phyloP scores from a whole-genome alignment of 2,113 vertebrate genomes.

The Hemichromis elongatus region DNA sequence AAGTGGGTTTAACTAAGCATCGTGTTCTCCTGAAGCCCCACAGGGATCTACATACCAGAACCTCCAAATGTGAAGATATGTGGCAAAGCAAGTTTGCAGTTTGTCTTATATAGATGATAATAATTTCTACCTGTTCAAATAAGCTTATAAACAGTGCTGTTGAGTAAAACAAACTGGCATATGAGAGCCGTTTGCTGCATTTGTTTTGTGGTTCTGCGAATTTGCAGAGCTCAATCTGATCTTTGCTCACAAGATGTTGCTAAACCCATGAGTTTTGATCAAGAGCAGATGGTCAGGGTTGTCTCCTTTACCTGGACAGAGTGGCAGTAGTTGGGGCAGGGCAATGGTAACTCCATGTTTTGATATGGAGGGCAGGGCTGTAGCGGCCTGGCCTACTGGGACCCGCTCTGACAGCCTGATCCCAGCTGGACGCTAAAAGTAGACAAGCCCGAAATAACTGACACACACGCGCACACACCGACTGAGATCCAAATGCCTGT shows the following conservation, averaged over 20 bases:
- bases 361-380: not conserved
- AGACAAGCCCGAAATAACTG: conserved; percentile 26
- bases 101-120: not conserved
- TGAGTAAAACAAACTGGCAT: not conserved
- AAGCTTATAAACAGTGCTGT: not conserved
- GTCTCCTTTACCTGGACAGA: not conserved
- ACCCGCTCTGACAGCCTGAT: conserved; percentile 20
- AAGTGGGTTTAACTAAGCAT: not conserved
- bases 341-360: not conserved
- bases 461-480: not conserved
- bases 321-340: not conserved
- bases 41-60: not conserved
- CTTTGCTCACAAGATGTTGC: not conserved
- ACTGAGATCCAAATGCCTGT: not conserved
- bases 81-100: not conserved
- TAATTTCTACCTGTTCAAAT: not conserved
- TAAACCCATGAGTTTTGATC: not conserved
- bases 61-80: not conserved
- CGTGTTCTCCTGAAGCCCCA: not conserved
- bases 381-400: conserved; percentile 11
- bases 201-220: not conserved
- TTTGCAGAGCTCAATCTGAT: not conserved
- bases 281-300: not conserved
- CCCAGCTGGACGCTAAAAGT: conserved; percentile 52
- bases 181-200: not conserved